phyloP scores from a whole-genome alignment of 2,888 invertebrate genomes.

The Junonia oenone region DNA sequence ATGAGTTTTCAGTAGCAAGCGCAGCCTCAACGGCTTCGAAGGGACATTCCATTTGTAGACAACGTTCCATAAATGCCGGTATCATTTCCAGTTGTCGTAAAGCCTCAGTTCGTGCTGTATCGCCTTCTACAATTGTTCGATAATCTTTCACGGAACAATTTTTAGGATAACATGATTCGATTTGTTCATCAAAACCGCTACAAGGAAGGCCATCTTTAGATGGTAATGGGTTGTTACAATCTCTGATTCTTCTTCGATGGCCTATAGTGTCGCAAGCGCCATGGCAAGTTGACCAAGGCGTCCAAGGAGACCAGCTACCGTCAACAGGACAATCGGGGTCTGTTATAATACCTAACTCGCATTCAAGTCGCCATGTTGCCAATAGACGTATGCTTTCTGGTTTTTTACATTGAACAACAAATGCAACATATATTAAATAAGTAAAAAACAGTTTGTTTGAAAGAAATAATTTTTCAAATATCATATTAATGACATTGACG shows the following conservation, averaged over 20 bases:
- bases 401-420: slow-evolving; percentile 39
- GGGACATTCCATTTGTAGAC: slow-evolving; percentile 63
- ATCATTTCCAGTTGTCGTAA: slow-evolving; percentile 55
- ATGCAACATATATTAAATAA: not conserved
- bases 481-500: not conserved
- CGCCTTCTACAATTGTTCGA: slow-evolving; percentile 49
- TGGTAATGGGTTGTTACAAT: slow-evolving; percentile 66
- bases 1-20: slow-evolving; percentile 54
- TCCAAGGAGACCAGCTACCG: slow-evolving; percentile 73
- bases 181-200: slow-evolving; percentile 55
- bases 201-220: slow-evolving; percentile 63
- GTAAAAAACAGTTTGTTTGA: not conserved
- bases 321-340: slow-evolving; percentile 66
- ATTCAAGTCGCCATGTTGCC: slow-evolving; percentile 64
- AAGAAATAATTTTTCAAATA: not conserved
- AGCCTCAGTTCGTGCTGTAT: slow-evolving; percentile 52
- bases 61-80: slow-evolving; percentile 63
- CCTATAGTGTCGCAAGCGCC: slow-evolving; percentile 71
- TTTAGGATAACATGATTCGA: slow-evolving; percentile 55
- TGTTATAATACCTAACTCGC: slow-evolving; percentile 56
- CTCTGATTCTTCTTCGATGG: slow-evolving; percentile 52
- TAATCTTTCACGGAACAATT: slow-evolving; percentile 66
- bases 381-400: slow-evolving; percentile 47
- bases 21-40: slow-evolving; percentile 62
- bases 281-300: slow-evolving; percentile 60